phyloP scores from a whole-genome alignment of 2,888 invertebrate species.

The Campoplex capitator region DNA sequence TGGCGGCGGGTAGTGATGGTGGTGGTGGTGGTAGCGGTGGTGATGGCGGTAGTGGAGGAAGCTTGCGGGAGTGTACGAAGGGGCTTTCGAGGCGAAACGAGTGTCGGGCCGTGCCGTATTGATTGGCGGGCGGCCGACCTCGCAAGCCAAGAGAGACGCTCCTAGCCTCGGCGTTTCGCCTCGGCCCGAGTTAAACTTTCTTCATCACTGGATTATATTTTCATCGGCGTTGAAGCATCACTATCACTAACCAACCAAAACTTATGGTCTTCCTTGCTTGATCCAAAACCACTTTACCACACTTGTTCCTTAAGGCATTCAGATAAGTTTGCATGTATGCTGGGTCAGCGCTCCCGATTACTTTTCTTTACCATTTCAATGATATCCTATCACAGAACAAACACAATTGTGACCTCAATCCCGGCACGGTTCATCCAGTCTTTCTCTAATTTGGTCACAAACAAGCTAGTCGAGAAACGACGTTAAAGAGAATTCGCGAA shows the following conservation, averaged over 20 bases:
- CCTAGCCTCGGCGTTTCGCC: constrained; percentile 33
- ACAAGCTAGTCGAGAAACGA: constrained; percentile 9
- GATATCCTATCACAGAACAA: background rate
- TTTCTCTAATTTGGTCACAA: background rate
- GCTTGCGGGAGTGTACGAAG: constrained; percentile 68
- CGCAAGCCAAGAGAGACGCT: constrained; percentile 67
- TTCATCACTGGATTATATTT: constrained; percentile 35
- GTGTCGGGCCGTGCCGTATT: constrained; percentile 73
- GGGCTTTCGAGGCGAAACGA: constrained; percentile 71
- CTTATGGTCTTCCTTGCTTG: background rate
- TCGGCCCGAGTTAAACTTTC: constrained; percentile 43
- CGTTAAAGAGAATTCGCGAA: background rate
- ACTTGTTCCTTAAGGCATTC: background rate
- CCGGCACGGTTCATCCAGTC: background rate
- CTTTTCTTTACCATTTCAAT: background rate
- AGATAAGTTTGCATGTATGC: background rate
- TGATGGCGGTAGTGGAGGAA: constrained; percentile 63
- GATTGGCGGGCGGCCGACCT: constrained; percentile 75
- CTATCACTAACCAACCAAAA: constrained; percentile 1
- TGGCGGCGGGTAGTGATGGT: constrained; percentile 34
- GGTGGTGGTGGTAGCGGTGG: constrained; percentile 56
- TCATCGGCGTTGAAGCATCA: constrained; percentile 27
- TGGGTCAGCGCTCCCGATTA: background rate
- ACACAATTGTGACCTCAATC: background rate
- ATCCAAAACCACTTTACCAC: background rate